These are phyloP conservation scores for Trypoxylon attenuatum DNA, from an alignment of 2,888 invertebrate species.

Conservation along the genomic window DNA sequence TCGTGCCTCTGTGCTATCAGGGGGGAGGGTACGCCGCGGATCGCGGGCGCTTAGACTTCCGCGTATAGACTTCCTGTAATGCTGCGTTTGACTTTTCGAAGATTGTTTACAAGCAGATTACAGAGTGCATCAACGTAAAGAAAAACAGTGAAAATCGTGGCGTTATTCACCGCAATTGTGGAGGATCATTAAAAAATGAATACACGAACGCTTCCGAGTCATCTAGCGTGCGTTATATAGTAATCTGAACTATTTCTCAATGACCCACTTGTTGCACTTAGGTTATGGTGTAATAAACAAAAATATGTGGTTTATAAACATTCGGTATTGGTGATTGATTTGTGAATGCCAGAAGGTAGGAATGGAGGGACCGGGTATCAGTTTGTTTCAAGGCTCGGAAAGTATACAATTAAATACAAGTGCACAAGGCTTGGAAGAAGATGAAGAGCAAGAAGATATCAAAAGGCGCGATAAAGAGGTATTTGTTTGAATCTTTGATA, in stretches of 20 bases:
- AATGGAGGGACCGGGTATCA: constrained; percentile 79
- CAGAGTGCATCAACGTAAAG: constrained; percentile 40
- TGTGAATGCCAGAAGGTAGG: constrained; percentile 56
- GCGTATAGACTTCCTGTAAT: constrained; percentile 62
- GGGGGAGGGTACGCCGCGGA: too few species aligned
- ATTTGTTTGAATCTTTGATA: too few species aligned
- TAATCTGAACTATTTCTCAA: constrained; percentile 50
- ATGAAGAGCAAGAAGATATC: constrained; percentile 83
- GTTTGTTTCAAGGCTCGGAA: constrained; percentile 82
- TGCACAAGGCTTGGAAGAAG: constrained; percentile 80
- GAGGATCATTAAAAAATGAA: constrained; percentile 33
- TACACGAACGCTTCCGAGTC: constrained; percentile 22
- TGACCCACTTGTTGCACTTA: constrained; percentile 71
- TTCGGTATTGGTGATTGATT: constrained; percentile 52
- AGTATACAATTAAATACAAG: constrained; percentile 81
- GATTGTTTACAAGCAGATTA: constrained; percentile 70
- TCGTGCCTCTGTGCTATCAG: too few species aligned
- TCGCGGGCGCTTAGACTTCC: too few species aligned
- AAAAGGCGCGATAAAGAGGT: constrained; percentile 82
- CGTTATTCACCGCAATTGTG: constrained; percentile 16
- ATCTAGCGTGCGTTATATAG: constrained; percentile 23
- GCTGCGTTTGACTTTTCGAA: constrained; percentile 68
- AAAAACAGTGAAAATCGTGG: constrained; percentile 27
- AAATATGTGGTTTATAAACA: constrained; percentile 65
- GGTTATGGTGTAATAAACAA: constrained; percentile 73